Evolutionary conservation across 2,797 vertebrate species (phyloP).

Genomic region (Lithobates pipiens): DNA sequence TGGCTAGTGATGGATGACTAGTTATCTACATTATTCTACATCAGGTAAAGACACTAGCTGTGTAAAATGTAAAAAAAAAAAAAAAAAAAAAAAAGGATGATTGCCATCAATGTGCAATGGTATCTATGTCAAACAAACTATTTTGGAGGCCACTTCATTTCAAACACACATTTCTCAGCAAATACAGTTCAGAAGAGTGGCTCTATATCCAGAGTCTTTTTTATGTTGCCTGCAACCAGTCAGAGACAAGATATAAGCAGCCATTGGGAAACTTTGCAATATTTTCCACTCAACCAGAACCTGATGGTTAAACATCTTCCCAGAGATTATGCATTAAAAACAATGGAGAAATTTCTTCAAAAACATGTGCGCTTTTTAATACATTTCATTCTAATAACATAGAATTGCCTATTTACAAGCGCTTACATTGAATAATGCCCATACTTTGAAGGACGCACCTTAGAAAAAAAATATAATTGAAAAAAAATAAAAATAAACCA

Average conservation of each 20-base stretch:
- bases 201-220: conserved; percentile 40
- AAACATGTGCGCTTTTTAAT: conserved; percentile 52
- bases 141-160: conserved; percentile 68
- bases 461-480: conserved; percentile 51
- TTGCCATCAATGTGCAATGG: conserved; percentile 46
- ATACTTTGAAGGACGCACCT: conserved; percentile 26
- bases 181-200: conserved; percentile 33
- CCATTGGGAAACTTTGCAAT: conserved; percentile 29
- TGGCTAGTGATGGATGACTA: conserved; percentile 78
- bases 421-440: conserved; percentile 54
- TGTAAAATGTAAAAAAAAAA: conserved; percentile 61
- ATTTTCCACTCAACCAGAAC: conserved; percentile 24
- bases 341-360: conserved; percentile 35
- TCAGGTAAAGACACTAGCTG: conserved; percentile 50
- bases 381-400: conserved; percentile 51
- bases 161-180: conserved; percentile 65
- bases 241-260: conserved; percentile 35
- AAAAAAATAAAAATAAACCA: not conserved
- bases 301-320: conserved; percentile 34
- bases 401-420: conserved; percentile 58
- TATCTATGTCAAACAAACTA: conserved; percentile 45
- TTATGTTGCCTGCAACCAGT: conserved; percentile 28
- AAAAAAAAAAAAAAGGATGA: conserved; percentile 5
- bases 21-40: conserved; percentile 57
- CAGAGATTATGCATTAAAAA: conserved; percentile 55